Conservation (phyloP, 2,797 vertebrate genomes). For the Sebastiscus tertius region DNA sequence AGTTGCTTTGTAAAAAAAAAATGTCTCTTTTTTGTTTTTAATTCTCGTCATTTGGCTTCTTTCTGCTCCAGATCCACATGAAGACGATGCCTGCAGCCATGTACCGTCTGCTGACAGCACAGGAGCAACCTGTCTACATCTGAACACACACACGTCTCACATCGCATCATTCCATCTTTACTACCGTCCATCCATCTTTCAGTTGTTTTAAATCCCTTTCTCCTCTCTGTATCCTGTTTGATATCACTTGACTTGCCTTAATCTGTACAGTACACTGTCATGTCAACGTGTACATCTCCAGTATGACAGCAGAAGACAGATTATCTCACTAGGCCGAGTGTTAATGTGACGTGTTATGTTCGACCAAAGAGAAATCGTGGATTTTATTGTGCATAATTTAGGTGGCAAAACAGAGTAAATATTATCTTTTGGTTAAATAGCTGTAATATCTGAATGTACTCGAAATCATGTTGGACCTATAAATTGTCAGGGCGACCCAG, state of each 20-base stretch:
- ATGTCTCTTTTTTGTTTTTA: background rate
- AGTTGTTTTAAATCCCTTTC: conserved; percentile 17
- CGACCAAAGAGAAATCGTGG: conserved; percentile 77
- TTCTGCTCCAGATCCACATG: conserved; percentile 92
- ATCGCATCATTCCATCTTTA: conserved; percentile 7
- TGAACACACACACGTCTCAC: conserved; percentile 54
- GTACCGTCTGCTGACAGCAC: conserved; percentile 97
- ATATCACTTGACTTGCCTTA: conserved; percentile 82
- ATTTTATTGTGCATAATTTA: conserved; percentile 81
- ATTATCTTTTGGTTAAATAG: conserved; percentile 76
- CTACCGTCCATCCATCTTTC: conserved; percentile 5
- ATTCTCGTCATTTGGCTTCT: background rate
- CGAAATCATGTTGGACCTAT: conserved; percentile 70
- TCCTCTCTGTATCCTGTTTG: conserved; percentile 45
- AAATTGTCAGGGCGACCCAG: conserved; percentile 29
- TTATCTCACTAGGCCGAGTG: conserved; percentile 65
- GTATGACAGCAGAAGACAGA: conserved; percentile 58
- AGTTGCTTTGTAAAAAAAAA: background rate
- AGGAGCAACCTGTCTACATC: conserved; percentile 87
- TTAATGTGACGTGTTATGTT: conserved; percentile 65
- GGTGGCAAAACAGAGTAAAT: conserved; percentile 76
- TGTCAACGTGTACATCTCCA: conserved; percentile 45
- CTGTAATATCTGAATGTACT: conserved; percentile 79
- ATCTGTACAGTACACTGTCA: conserved; percentile 69
- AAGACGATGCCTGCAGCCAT: conserved; percentile 99